phyloP scores from a whole-genome alignment of 2,113 vertebrate species.

The Pelobates fuscus region DNA sequence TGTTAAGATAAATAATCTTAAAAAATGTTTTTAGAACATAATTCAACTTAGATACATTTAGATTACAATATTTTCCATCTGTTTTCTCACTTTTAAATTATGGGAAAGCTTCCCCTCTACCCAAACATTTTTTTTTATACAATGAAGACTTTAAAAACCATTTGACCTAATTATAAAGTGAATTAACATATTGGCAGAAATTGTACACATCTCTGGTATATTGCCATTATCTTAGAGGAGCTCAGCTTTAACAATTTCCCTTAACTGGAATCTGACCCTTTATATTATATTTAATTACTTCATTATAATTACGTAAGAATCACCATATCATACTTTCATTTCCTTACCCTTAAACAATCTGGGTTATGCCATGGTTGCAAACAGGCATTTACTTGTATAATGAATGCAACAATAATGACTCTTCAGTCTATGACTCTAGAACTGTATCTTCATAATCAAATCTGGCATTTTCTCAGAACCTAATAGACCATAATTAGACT shows the following conservation, averaged over 20 bases:
- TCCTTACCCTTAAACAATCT: conserved; percentile 34
- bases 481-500: conserved; percentile 30
- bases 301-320: conserved; percentile 24
- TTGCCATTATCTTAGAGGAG: background rate
- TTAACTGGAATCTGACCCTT: conserved; percentile 34
- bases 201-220: background rate
- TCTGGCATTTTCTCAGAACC: conserved; percentile 42
- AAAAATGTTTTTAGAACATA: too few relatives aligned
- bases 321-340: conserved; percentile 29
- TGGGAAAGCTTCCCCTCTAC: too few relatives aligned
- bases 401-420: conserved; percentile 24
- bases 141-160: too few relatives aligned
- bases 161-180: background rate
- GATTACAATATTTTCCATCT: too few relatives aligned
- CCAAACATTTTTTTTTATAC: too few relatives aligned
- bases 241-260: conserved; percentile 15
- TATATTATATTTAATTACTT: conserved; percentile 15
- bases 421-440: conserved; percentile 21
- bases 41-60: too few relatives aligned
- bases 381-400: conserved; percentile 28
- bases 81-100: too few relatives aligned
- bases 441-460: conserved; percentile 45
- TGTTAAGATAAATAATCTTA: too few relatives aligned
- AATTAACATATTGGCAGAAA: background rate
- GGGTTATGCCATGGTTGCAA: conserved; percentile 21